Evolutionary conservation across 2,888 invertebrate species (phyloP).

Genomic region (Sepioteuthis lessoniana): DNA sequence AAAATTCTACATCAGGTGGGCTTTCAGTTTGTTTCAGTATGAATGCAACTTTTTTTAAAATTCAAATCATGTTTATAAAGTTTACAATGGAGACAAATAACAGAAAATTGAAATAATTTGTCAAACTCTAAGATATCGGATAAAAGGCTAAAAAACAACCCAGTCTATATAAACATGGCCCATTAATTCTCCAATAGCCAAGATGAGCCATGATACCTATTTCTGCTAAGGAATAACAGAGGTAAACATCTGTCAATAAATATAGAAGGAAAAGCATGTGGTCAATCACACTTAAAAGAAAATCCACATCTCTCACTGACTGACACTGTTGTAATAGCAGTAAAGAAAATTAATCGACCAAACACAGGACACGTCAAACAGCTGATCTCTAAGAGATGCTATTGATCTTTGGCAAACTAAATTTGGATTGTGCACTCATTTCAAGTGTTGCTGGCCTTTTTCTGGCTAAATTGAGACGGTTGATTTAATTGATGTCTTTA

Average conservation of each 20-base stretch:
- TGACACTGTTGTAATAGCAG: not conserved
- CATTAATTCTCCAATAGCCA: no score
- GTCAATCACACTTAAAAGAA: not conserved
- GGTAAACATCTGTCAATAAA: not conserved
- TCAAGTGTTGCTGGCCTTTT: conserved; percentile 33
- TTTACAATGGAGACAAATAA: no score
- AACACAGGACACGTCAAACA: not conserved
- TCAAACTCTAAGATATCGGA: no score
- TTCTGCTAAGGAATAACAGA: not conserved
- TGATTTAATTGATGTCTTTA: conserved; percentile 15
- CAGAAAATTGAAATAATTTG: no score
- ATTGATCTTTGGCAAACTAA: conserved; percentile 14
- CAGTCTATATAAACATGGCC: no score
- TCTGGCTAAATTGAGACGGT: not conserved
- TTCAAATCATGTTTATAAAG: no score
- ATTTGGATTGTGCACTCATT: not conserved
- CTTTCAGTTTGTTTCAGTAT: no score
- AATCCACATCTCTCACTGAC: not conserved
- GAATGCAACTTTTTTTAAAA: no score
- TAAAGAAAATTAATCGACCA: not conserved
- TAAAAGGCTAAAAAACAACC: no score
- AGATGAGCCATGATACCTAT: no score
- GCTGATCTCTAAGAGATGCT: not conserved
- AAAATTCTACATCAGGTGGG: no score
- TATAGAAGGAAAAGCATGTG: not conserved